Conservation (phyloP, 2,888 invertebrate species). For the Nymphalis urticae region DNA sequence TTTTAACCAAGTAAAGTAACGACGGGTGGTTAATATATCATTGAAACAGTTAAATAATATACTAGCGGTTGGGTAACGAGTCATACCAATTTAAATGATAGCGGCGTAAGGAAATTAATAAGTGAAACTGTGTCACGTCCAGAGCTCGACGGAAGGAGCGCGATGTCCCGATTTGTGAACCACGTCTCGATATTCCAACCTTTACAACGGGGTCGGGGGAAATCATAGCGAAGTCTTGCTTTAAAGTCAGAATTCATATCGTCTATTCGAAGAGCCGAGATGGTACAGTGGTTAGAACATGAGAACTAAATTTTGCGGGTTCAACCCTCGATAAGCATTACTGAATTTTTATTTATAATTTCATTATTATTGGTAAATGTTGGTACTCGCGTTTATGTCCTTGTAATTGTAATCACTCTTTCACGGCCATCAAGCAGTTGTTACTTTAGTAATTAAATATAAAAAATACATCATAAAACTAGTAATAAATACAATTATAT, state of each 20-base stretch:
- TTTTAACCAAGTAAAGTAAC: too few relatives aligned
- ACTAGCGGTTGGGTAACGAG: slow-evolving; percentile 6
- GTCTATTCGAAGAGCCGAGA: not conserved
- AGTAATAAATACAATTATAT: too few relatives aligned
- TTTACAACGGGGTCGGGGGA: slow-evolving; percentile 8
- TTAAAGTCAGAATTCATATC: not conserved
- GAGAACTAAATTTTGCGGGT: too few relatives aligned
- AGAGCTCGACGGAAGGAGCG: slow-evolving; percentile 7
- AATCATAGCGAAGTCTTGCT: slow-evolving; percentile 6
- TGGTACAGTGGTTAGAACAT: too few relatives aligned
- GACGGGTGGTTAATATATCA: not conserved
- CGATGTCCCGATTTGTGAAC: not conserved
- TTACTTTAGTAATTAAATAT: too few relatives aligned
- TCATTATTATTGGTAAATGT: too few relatives aligned
- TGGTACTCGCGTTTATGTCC: too few relatives aligned
- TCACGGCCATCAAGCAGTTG: too few relatives aligned
- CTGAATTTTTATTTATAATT: too few relatives aligned
- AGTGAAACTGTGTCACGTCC: slow-evolving; percentile 26
- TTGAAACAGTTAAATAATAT: slow-evolving; percentile 12
- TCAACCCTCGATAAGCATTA: too few relatives aligned
- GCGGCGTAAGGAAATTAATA: slow-evolving; percentile 28
- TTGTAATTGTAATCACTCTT: too few relatives aligned
- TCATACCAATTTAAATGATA: slow-evolving; percentile 28
- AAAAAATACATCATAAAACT: too few relatives aligned
- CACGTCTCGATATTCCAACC: slow-evolving; percentile 9